Evolutionary conservation across 2,888 invertebrate species (phyloP), one percentile per base, ranked within the genome.

Genomic region (Oscheius sp.): DNA sequence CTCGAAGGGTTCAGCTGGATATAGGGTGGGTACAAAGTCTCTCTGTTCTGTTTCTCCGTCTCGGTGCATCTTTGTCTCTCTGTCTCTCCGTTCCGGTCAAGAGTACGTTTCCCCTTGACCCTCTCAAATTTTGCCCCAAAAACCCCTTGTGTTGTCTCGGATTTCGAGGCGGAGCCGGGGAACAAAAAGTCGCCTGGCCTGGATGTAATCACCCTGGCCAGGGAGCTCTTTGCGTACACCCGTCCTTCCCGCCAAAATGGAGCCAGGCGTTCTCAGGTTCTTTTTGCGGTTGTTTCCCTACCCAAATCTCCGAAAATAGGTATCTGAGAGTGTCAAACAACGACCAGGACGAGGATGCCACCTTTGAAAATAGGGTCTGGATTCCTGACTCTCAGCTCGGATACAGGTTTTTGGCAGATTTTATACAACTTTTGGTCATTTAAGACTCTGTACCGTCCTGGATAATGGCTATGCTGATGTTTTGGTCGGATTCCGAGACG

Each of bases 401-500:
- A 9, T 81, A 81, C 73, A 75, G 81, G 50, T 57, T 63, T 55
- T 77, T 32, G 33, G 10, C 10, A 1, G 1, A 1, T 29, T 51
- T 53, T 53, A 2, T 9, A 1, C 2, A 55, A 55, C 32, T 62
- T 72, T 60, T 55, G 7, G 55, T 53, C 10, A 29, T 73, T 84
- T 65, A 63, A 75, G 80, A 57, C 68, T 85, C 62, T 80, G 82
- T 58, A 80, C 82, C 32, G 79, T 86, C 5, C 74, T 86, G 35
- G 84, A 83, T 37, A 77, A 80, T 21, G 75, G 78, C 2, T 76
- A 76, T 4, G 73, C 77, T 10, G 82, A 85, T 73, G 72, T 81
- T 37, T 55, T 84, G 33, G 85, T 86, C 50, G 85, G 84, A 21
- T 85, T 84, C 60, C 73, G 84, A 37, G 86, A 86, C 74, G 84